Conservation (phyloP, 2,888 invertebrate genomes). For the Ommatoiulus sabulosus region DNA sequence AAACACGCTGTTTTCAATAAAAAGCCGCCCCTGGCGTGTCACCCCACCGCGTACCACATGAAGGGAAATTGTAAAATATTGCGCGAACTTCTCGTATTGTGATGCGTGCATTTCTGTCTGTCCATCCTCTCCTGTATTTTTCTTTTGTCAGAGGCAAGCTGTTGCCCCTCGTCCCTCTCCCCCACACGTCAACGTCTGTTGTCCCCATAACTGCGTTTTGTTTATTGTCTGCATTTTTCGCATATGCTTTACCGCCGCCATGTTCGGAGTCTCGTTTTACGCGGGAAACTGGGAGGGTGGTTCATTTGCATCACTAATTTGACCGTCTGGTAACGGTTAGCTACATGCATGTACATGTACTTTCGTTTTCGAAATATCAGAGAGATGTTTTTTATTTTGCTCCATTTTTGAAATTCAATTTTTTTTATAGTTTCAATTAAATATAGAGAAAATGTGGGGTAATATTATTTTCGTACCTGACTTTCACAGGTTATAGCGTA, state of each 20-base stretch:
- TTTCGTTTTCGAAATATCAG: too few relatives aligned
- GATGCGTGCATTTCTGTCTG: background rate
- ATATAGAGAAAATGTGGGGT: too few relatives aligned
- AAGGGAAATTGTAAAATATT: background rate
- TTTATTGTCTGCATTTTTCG: constrained; percentile 27
- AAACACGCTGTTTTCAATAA: background rate
- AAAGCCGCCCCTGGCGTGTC: background rate
- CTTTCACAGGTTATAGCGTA: too few relatives aligned
- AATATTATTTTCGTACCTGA: too few relatives aligned
- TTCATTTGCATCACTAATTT: background rate
- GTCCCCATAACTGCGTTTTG: constrained; percentile 8
- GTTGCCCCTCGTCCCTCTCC: constrained; percentile 18
- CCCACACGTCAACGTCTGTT: background rate
- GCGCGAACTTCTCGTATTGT: background rate
- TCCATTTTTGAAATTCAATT: too few relatives aligned
- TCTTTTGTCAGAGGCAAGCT: constrained; percentile 23
- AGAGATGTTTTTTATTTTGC: too few relatives aligned
- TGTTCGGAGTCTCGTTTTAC: background rate
- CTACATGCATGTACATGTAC: too few relatives aligned
- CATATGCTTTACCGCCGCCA: background rate
- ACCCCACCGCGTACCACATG: background rate
- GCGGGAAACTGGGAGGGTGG: background rate
- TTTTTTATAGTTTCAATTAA: too few relatives aligned
- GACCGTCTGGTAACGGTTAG: too few relatives aligned
- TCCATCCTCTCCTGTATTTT: constrained; percentile 13